phyloP scores from a whole-genome alignment of 1,140 invertebrate genomes.

The Cephus cinctus region DNA sequence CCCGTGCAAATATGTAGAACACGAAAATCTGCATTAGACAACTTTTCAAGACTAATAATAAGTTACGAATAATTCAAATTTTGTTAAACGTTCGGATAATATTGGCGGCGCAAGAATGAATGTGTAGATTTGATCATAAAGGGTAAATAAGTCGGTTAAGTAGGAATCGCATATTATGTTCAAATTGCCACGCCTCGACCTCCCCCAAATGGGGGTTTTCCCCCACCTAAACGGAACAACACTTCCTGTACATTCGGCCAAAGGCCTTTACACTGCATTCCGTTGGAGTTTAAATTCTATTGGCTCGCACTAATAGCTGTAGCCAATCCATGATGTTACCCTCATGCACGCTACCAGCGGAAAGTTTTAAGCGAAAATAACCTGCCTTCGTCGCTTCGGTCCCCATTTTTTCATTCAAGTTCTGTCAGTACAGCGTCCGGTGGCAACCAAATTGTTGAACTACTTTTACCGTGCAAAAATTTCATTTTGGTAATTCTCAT shows the following conservation, averaged over 20 bases:
- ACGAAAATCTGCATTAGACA: too few relatives aligned
- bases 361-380: slow-evolving; percentile 11
- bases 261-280: slow-evolving; percentile 1
- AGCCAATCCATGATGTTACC: slow-evolving; percentile 19
- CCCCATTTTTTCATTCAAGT: too few relatives aligned
- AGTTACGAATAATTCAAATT: too few relatives aligned
- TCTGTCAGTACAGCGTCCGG: slow-evolving; percentile 19
- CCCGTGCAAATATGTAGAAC: too few relatives aligned
- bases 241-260: slow-evolving; percentile 20
- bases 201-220: slow-evolving; percentile 17
- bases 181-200: slow-evolving; percentile 33
- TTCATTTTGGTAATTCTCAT: too few relatives aligned
- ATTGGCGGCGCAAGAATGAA: too few relatives aligned
- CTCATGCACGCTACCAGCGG: not conserved
- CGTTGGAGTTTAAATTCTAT: not conserved
- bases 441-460: slow-evolving; percentile 3
- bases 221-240: not conserved
- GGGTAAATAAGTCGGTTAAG: not conserved
- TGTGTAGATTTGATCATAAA: too few relatives aligned
- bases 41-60: too few relatives aligned
- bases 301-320: too few relatives aligned
- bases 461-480: slow-evolving; percentile 2
- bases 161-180: not conserved
- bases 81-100: too few relatives aligned
- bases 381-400: too few relatives aligned